phyloP scores from a whole-genome alignment of 2,113 vertebrate species.

The Smithornis capensis region DNA sequence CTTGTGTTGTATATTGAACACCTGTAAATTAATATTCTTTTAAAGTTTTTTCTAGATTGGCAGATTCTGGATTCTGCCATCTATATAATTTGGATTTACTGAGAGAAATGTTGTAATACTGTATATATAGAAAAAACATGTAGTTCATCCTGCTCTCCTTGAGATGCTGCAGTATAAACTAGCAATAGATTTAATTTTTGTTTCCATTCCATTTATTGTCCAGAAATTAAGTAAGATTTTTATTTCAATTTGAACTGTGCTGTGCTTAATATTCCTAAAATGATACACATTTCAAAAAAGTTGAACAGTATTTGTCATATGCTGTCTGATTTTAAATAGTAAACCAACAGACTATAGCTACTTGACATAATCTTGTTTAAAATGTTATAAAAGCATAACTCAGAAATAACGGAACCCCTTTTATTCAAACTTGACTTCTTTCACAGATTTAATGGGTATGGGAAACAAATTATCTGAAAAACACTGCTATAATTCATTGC shows the following conservation, averaged over 20 bases:
- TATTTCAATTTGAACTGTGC: not conserved
- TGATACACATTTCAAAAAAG: not conserved
- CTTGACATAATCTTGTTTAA: constrained; percentile 36
- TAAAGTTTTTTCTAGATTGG: not conserved
- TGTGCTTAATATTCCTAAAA: not conserved
- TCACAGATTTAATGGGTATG: constrained; percentile 13
- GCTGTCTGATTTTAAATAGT: not conserved
- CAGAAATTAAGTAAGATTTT: not conserved
- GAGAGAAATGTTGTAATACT: not conserved
- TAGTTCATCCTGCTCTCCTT: not conserved
- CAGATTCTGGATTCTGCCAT: not conserved
- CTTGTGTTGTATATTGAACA: not conserved
- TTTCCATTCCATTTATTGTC: not conserved
- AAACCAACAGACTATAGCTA: not conserved
- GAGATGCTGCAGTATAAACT: not conserved
- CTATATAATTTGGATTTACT: not conserved
- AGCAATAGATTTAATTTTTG: not conserved
- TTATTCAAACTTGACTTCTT: constrained; percentile 35
- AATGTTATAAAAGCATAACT: constrained; percentile 27
- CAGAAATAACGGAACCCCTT: constrained; percentile 12
- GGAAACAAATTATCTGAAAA: constrained; percentile 33
- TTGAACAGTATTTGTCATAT: not conserved
- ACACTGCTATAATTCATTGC: constrained; percentile 3
- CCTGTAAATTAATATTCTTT: not conserved
- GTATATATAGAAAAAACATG: not conserved